Evolutionary conservation across 2,113 vertebrate genomes (phyloP), one percentile per base, ranked within the genome.

Genomic region (Microtus montanus): DNA sequence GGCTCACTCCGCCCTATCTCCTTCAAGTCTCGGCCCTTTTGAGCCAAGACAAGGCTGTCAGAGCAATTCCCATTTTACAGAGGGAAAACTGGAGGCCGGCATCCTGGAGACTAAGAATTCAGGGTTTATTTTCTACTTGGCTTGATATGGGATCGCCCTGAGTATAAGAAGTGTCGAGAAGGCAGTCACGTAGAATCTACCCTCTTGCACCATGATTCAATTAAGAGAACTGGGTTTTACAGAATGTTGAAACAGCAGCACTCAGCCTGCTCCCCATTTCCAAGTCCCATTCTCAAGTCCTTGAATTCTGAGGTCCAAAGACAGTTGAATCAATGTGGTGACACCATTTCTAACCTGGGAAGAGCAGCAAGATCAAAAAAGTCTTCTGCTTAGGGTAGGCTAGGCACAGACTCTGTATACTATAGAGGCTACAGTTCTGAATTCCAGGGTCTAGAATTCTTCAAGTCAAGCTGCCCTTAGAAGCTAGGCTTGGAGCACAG

Each of bases 1-100:
- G 94, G 90, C 30, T 66, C 85, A 88, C 49, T 44, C 86, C 77
- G 75, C 92, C 86, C 91, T 41, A 90, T 93, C 88, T 94, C 77
- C 66, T 20, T 92, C 85, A 96, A 94, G 87, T 94, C 87, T 90
- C 70, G 30, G 68, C 28, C 63, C 83, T 92, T 71, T 20, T 68
- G 89, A 87, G 68, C 11, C 26, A 20, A 61, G 52, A 80, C 54
- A 28, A 82, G 58, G 78, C 41, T 30, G 38, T 63, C 68, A 70
- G 2, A 47, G 47, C 38, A 49, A 90, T 64, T 77, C 66, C 74
- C 82, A 38, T 88, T 54, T 88, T 66, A 82, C 22, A 58, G n/a
- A 93, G 5, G 63, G 75, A n/a, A 92, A 38, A 52, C 54, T 54
- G 35, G 38, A 86, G 91, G 30, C 38, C 2, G 10, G 63, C 13